Percentiles rank a stretch among this genome's conserved stretches.
Conservation (phyloP, 2,113 vertebrate genomes). For the Pseudolaguvia tuberculata region DNA sequence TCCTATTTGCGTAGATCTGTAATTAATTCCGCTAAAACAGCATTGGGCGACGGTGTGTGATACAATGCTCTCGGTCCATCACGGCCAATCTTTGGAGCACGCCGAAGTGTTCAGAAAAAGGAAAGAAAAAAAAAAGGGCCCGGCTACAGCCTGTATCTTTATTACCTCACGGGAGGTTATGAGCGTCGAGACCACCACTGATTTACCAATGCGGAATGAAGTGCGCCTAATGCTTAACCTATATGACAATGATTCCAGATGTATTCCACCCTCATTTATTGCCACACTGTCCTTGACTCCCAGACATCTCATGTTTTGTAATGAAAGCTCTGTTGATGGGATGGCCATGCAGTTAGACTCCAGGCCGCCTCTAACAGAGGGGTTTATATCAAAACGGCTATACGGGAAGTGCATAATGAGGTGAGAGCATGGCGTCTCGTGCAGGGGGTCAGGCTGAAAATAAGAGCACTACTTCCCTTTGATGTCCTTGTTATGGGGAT, state of each 20-base stretch:
- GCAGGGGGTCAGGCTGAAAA: constrained; percentile 71
- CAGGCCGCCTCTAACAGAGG: constrained; percentile 66
- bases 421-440: constrained; percentile 72
- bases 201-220: constrained; percentile 78
- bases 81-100: constrained; percentile 41
- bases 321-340: constrained; percentile 80
- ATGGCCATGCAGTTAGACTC: constrained; percentile 73
- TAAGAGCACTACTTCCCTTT: constrained; percentile 72
- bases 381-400: constrained; percentile 78
- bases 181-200: constrained; percentile 62
- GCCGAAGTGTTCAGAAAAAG: constrained; percentile 10
- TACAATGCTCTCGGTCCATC: constrained; percentile 42
- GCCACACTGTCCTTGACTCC: constrained; percentile 77
- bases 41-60: constrained; percentile 26
- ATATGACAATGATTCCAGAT: constrained; percentile 78
- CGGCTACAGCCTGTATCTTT: constrained; percentile 68
- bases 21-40: constrained; percentile 46
- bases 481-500: constrained; percentile 77
- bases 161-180: constrained; percentile 69
- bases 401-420: constrained; percentile 78
- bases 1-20: constrained; percentile 37
- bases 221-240: constrained; percentile 74
- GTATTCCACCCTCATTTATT: constrained; percentile 79
- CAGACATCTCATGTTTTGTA: constrained; percentile 79
- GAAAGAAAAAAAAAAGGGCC: constrained; percentile 53